These are phyloP conservation scores for Nasalis larvatus DNA, from an alignment of 2,113 vertebrate species.

Conservation along the genomic window DNA sequence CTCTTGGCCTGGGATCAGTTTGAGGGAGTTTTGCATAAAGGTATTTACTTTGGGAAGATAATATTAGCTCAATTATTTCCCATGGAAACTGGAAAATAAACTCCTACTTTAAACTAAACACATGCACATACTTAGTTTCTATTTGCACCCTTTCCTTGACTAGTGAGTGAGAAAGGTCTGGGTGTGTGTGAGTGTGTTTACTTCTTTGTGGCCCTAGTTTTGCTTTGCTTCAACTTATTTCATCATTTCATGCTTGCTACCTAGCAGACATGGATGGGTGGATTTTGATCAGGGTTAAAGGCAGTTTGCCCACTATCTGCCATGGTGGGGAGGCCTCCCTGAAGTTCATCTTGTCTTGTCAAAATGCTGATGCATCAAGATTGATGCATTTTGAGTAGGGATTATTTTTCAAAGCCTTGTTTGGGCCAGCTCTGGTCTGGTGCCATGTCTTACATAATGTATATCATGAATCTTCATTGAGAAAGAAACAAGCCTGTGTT, in stretches of 20 bases:
- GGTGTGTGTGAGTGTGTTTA: not conserved
- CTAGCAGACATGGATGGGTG: conserved; percentile 13
- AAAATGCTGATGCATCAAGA: conserved; percentile 5
- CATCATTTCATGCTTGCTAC: conserved; percentile 11
- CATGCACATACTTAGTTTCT: conserved; percentile 31
- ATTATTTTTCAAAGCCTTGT: conserved; percentile 65
- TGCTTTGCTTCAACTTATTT: conserved; percentile 40
- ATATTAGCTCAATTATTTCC: conserved; percentile 85
- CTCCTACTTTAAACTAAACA: conserved; percentile 75
- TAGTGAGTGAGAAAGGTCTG: not conserved
- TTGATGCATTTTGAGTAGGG: conserved; percentile 42
- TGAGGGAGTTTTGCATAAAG: conserved; percentile 82
- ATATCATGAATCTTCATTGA: not conserved
- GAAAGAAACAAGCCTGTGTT: not conserved
- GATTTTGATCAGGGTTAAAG: conserved; percentile 31
- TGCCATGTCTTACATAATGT: conserved; percentile 37
- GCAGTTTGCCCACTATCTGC: conserved; percentile 51
- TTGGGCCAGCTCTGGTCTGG: conserved; percentile 43
- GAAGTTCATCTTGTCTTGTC: conserved; percentile 31
- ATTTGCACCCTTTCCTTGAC: not conserved
- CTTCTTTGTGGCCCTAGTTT: conserved; percentile 27
- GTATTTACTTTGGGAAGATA: conserved; percentile 86
- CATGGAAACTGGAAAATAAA: conserved; percentile 88
- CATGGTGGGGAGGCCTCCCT: not conserved
- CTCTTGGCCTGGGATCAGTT: conserved; percentile 75